These are phyloP conservation scores for Mesopsocus fuscifrons DNA, from an alignment of 2,888 invertebrate genomes.

Conservation along the genomic window DNA sequence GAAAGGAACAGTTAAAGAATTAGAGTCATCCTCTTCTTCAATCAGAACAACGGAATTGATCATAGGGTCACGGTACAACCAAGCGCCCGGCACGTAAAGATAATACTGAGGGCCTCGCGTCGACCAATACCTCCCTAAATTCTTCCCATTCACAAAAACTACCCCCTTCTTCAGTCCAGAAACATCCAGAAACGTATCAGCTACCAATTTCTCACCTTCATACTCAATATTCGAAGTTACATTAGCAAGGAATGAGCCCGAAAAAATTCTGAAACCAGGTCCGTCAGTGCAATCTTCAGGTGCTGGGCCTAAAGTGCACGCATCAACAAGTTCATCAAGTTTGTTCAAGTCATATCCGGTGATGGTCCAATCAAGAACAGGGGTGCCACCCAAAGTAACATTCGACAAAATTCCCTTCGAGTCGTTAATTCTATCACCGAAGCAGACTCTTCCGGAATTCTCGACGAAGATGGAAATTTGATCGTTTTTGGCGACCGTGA, in stretches of 20 bases:
- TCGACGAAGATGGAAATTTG: slow-evolving; percentile 14
- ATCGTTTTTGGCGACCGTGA: slow-evolving; percentile 11
- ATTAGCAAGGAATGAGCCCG: not conserved
- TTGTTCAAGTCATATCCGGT: slow-evolving; percentile 31
- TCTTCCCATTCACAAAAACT: slow-evolving; percentile 19
- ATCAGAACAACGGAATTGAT: slow-evolving; percentile 18
- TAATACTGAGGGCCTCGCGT: slow-evolving; percentile 19
- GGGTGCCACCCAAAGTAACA: slow-evolving; percentile 30
- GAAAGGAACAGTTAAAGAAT: not conserved
- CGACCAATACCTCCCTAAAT: slow-evolving; percentile 21
- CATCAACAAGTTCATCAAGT: slow-evolving; percentile 14
- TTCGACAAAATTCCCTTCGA: slow-evolving; percentile 34
- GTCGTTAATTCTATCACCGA: slow-evolving; percentile 28
- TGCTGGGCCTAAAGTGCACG: not conserved
- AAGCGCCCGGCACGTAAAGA: slow-evolving; percentile 18
- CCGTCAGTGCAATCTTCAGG: not conserved
- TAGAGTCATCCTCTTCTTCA: slow-evolving; percentile 13
- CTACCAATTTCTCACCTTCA: not conserved
- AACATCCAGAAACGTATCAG: slow-evolving; percentile 4
- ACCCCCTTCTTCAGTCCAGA: slow-evolving; percentile 18
- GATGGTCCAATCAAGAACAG: slow-evolving; percentile 41
- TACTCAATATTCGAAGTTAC: not conserved
- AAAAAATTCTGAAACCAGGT: not conserved
- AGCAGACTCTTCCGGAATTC: slow-evolving; percentile 69
- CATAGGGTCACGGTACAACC: slow-evolving; percentile 16